Evolutionary conservation across 2,113 vertebrate species (phyloP).

Genomic region (Phylloscopus trochilus): DNA sequence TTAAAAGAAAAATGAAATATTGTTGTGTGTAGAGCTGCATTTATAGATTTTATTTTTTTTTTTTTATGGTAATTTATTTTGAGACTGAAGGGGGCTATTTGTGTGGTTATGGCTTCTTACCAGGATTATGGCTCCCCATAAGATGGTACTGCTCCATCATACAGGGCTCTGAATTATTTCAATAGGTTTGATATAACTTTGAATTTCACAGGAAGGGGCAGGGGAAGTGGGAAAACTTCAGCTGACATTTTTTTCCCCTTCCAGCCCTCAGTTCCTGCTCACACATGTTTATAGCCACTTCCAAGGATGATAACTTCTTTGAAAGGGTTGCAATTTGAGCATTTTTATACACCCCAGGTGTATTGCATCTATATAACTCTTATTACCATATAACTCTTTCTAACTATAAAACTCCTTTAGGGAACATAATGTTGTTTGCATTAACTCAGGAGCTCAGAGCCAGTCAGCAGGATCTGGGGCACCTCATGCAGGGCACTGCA

Average conservation of each 20-base stretch:
- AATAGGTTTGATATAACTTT: not conserved
- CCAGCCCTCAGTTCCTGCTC: not conserved
- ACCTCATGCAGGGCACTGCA: not conserved
- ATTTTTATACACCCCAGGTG: conserved; percentile 39
- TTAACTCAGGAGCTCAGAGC: conserved; percentile 8
- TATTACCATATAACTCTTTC: conserved; percentile 61
- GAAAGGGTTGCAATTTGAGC: conserved; percentile 40
- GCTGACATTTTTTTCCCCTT: not conserved
- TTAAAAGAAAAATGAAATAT: conserved; percentile 29
- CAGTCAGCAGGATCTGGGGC: not conserved
- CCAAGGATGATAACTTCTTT: conserved; percentile 50
- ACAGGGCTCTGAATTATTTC: not conserved
- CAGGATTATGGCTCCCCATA: not conserved
- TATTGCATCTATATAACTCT: conserved; percentile 55
- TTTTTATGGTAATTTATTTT: not conserved
- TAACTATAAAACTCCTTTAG: conserved; percentile 48
- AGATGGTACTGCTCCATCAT: not conserved
- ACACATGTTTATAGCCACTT: conserved; percentile 27
- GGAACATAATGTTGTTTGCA: conserved; percentile 22
- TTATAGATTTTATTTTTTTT: not conserved
- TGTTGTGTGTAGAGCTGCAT: not conserved
- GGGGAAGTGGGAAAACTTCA: conserved; percentile 3
- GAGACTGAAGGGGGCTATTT: not conserved
- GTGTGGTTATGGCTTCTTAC: not conserved
- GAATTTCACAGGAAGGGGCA: not conserved